phyloP scores from a whole-genome alignment of 2,113 vertebrate species.

The Lycocorax pyrrhopterus region DNA sequence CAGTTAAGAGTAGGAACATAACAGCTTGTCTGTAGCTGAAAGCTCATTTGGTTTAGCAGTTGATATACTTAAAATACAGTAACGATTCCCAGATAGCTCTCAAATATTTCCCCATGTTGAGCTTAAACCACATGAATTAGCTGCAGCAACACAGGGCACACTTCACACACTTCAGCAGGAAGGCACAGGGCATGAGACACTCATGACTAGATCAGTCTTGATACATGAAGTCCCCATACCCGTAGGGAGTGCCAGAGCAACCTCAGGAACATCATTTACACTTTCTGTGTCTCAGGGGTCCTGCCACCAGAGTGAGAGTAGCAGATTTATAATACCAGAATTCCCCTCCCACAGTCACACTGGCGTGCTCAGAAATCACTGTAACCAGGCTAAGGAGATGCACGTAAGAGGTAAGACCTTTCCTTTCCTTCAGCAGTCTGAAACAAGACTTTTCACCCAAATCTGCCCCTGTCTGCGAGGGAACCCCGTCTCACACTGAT shows the following conservation, averaged over 20 bases:
- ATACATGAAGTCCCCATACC: background rate
- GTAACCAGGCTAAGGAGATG: background rate
- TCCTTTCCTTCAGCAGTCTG: background rate
- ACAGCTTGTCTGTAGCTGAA: background rate
- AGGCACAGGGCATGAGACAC: fast-evolving
- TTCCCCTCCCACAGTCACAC: background rate
- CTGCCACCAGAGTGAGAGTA: background rate
- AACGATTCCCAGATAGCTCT: background rate
- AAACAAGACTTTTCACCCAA: background rate
- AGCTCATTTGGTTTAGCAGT: background rate
- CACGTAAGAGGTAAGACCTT: background rate
- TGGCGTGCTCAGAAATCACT: background rate
- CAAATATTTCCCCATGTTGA: background rate
- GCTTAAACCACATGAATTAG: background rate
- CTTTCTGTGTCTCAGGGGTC: background rate
- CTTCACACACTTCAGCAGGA: background rate
- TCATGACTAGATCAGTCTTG: background rate
- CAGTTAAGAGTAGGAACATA: background rate
- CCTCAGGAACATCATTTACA: background rate
- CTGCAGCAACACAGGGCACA: background rate
- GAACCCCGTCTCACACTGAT: background rate
- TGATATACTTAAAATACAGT: background rate
- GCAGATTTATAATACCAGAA: background rate
- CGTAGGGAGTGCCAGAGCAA: background rate
- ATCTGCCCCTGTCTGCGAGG: background rate